Evolutionary conservation across 2,888 invertebrate species (phyloP).

Genomic region (Nematopogon swammerdamellus): DNA sequence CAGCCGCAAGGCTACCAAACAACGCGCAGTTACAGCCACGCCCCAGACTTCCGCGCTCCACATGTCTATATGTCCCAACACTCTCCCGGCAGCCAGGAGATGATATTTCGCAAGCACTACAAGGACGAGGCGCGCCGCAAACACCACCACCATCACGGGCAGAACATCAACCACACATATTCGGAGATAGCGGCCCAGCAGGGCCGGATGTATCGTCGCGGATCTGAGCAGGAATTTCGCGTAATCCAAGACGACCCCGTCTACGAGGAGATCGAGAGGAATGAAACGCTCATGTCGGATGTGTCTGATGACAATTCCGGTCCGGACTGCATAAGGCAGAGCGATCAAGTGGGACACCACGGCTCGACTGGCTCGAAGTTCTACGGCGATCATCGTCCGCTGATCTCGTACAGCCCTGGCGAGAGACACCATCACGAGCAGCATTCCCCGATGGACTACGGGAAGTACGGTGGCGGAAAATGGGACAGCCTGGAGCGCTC

Average conservation of each 20-base stretch:
- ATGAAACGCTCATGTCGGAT: constrained; percentile 71
- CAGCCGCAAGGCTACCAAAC: constrained; percentile 47
- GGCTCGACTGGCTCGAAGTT: constrained; percentile 62
- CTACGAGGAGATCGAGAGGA: constrained; percentile 76
- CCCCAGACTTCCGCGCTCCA: constrained; percentile 41
- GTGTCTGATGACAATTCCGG: constrained; percentile 69
- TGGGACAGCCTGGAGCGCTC: constrained; percentile 52
- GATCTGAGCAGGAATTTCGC: constrained; percentile 54
- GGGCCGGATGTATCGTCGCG: constrained; percentile 46
- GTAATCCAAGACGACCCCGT: constrained; percentile 72
- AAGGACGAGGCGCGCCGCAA: constrained; percentile 36
- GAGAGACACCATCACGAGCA: constrained; percentile 54
- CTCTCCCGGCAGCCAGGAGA: constrained; percentile 44
- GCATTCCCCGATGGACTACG: constrained; percentile 50
- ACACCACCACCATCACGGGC: constrained; percentile 52
- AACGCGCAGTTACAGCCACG: constrained; percentile 45
- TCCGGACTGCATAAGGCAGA: constrained; percentile 67
- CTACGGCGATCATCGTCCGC: constrained; percentile 77
- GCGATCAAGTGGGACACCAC: constrained; percentile 56
- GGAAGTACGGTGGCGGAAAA: constrained; percentile 35
- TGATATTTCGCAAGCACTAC: constrained; percentile 46
- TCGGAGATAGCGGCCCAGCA: constrained; percentile 64
- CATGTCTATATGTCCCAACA: constrained; percentile 50
- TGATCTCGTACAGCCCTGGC: constrained; percentile 74
- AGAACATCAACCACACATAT: constrained; percentile 70